These are phyloP conservation scores for Cyphomyrus discorhynchus DNA, from an alignment of 2,113 vertebrate species.

Conservation along the genomic window DNA sequence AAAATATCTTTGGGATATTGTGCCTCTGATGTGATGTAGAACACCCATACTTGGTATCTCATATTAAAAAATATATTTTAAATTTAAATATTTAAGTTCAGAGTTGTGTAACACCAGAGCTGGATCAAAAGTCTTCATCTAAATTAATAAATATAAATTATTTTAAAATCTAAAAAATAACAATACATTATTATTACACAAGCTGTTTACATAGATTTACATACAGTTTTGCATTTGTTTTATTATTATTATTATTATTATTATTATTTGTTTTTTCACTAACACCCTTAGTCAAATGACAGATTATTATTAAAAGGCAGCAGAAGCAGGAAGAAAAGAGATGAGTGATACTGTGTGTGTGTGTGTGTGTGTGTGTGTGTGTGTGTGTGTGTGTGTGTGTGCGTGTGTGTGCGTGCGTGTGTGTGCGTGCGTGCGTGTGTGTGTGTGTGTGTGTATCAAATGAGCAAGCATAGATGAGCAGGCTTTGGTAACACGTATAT, in stretches of 20 bases:
- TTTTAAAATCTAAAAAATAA: background rate
- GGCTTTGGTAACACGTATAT: background rate
- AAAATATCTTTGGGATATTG: background rate
- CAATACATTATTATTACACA: background rate
- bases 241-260: background rate
- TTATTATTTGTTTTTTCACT: background rate
- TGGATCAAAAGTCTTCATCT: background rate
- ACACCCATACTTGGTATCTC: background rate
- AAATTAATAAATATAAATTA: background rate
- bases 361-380: no score
- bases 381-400: no score
- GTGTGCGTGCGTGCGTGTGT: no score
- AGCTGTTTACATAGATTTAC: background rate
- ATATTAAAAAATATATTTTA: background rate
- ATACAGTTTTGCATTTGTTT: background rate
- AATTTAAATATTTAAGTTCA: background rate
- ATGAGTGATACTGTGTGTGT: background rate
- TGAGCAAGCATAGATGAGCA: no score
- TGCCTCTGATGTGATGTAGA: background rate
- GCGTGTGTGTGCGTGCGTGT: no score
- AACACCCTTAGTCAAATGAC: background rate
- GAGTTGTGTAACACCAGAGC: background rate
- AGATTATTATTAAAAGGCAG: background rate
- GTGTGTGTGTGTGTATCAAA: no score
- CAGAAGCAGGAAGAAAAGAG: no score